Percentiles rank a stretch among this genome's conserved stretches.
phyloP scores from a whole-genome alignment of 2,888 invertebrate species.

The Heliconius hortense region DNA sequence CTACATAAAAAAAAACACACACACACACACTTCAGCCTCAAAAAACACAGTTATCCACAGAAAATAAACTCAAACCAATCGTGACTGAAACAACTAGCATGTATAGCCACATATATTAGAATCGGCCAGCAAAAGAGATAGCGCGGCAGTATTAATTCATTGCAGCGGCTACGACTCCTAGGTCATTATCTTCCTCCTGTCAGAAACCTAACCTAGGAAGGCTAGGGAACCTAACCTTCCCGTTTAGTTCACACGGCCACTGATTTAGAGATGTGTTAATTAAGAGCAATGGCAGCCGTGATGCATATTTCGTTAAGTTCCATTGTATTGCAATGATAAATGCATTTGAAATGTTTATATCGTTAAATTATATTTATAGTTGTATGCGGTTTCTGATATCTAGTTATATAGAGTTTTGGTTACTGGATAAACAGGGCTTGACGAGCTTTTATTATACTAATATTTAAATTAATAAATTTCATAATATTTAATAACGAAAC shows the following conservation, averaged over 20 bases:
- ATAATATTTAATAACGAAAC: not conserved
- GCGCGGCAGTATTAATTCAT: slow-evolving; percentile 76
- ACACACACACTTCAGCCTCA: slow-evolving; percentile 1
- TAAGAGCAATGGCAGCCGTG: slow-evolving; percentile 41
- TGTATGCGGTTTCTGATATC: slow-evolving; percentile 7
- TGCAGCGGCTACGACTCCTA: slow-evolving; percentile 54
- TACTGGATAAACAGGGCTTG: not conserved
- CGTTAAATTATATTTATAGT: slow-evolving; percentile 20
- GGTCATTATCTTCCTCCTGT: slow-evolving; percentile 60
- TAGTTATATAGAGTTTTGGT: not conserved
- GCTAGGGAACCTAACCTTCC: slow-evolving; percentile 40
- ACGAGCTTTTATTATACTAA: not conserved
- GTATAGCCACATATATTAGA: slow-evolving; percentile 56
- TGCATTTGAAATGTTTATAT: slow-evolving; percentile 19
- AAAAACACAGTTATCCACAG: slow-evolving; percentile 29
- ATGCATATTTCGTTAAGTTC: slow-evolving; percentile 35
- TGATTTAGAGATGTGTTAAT: slow-evolving; percentile 44
- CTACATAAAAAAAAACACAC: not conserved
- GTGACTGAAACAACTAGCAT: slow-evolving; percentile 68
- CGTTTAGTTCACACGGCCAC: slow-evolving; percentile 54
- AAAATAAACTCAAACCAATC: slow-evolving; percentile 50
- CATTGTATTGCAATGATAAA: slow-evolving; percentile 34
- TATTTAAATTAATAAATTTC: not conserved
- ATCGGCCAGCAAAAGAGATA: slow-evolving; percentile 72
- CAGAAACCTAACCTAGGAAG: slow-evolving; percentile 51